Evolutionary conservation across 2,113 vertebrate species (phyloP).

Genomic region (Actinemys pallida): DNA sequence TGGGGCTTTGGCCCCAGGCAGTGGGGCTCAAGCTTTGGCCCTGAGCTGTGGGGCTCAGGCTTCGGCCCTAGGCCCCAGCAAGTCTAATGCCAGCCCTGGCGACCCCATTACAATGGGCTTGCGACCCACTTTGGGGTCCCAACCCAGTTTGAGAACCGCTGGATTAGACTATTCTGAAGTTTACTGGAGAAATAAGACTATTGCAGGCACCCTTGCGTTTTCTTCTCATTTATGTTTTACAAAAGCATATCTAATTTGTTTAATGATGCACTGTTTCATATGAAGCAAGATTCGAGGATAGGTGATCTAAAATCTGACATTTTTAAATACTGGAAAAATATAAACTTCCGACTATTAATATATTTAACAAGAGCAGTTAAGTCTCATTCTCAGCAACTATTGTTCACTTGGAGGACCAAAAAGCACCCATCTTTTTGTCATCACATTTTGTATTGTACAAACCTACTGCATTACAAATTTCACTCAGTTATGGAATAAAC

Average conservation of each 20-base stretch:
- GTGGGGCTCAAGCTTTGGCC: too few relatives aligned
- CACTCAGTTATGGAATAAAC: background rate
- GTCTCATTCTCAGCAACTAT: background rate
- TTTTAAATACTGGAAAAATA: background rate
- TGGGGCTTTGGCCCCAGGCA: too few relatives aligned
- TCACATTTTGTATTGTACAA: background rate
- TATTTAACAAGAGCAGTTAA: background rate
- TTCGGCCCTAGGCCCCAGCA: too few relatives aligned
- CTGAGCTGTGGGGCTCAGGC: too few relatives aligned
- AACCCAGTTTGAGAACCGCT: too few relatives aligned
- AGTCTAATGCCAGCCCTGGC: too few relatives aligned
- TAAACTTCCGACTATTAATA: background rate
- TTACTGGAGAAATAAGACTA: constrained; percentile 3
- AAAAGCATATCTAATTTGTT: background rate
- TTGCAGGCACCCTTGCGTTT: background rate
- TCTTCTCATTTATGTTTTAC: background rate
- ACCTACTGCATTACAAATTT: background rate
- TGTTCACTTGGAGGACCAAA: background rate
- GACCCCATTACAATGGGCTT: too few relatives aligned
- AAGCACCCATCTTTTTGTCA: background rate
- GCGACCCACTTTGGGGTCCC: too few relatives aligned
- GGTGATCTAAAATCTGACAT: background rate
- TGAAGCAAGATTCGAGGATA: background rate
- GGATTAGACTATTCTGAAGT: background rate
- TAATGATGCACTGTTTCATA: background rate